These are phyloP conservation scores for Orycteropus afer DNA, from an alignment of 2,113 vertebrate species.

Conservation along the genomic window DNA sequence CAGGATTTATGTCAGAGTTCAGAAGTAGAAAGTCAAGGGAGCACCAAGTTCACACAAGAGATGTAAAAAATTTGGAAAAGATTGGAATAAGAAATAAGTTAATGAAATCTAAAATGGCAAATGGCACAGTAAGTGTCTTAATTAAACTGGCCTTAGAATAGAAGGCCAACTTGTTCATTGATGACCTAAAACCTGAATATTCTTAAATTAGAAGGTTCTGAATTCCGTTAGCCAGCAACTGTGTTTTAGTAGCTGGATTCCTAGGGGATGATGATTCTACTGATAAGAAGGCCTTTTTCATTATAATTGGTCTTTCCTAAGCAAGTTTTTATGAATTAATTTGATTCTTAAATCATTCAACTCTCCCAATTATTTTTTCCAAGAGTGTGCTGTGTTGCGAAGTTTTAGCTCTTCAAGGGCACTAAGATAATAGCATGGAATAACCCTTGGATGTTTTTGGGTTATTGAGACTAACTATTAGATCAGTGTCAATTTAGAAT, in stretches of 20 bases:
- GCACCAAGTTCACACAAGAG: background rate
- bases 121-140: background rate
- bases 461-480: background rate
- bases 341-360: slow-evolving; percentile 42
- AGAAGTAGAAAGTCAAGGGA: background rate
- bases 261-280: background rate
- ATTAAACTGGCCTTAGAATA: background rate
- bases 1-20: background rate
- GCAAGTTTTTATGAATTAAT: slow-evolving; percentile 34
- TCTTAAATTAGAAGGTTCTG: slow-evolving; percentile 13
- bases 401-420: slow-evolving; percentile 9
- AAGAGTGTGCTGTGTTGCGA: slow-evolving; percentile 19
- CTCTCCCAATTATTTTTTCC: slow-evolving; percentile 34
- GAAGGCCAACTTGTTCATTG: background rate
- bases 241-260: background rate
- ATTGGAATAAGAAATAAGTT: slow-evolving; percentile 1
- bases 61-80: background rate
- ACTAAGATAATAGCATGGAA: background rate
- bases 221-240: slow-evolving; percentile 1
- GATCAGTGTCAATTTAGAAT: background rate
- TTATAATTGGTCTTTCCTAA: slow-evolving; percentile 50
- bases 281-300: slow-evolving; percentile 14
- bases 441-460: background rate
- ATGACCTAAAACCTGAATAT: background rate
- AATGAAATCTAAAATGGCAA: slow-evolving; percentile 6